Evolutionary conservation across 2,113 vertebrate genomes (phyloP).

Genomic region (Galemys pyrenaicus): DNA sequence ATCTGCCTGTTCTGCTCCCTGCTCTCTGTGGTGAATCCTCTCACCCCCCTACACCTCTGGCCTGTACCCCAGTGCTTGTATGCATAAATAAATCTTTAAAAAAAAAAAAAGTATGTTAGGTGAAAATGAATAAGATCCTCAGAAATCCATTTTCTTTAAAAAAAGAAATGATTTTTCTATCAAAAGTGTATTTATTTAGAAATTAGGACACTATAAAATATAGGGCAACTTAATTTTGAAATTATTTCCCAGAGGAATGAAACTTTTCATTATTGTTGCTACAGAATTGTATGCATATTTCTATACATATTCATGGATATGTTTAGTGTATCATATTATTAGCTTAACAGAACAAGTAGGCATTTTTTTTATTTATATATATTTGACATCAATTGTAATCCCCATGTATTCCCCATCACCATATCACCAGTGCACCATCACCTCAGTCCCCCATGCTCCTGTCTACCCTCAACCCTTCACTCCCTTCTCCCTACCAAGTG

Average conservation of each 20-base stretch:
- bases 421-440: too few relatives aligned
- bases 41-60: too few relatives aligned
- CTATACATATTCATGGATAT: not conserved
- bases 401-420: too few relatives aligned
- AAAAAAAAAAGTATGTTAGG: not conserved
- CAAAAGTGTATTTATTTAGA: not conserved
- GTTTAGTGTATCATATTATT: not conserved
- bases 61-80: too few relatives aligned
- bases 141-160: not conserved
- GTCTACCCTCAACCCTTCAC: too few relatives aligned
- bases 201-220: not conserved
- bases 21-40: too few relatives aligned
- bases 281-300: not conserved
- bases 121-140: not conserved
- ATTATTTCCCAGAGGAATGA: not conserved
- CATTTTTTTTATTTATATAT: too few relatives aligned
- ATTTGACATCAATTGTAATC: too few relatives aligned
- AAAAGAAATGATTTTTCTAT: not conserved
- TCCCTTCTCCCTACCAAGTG: too few relatives aligned
- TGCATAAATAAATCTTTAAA: too few relatives aligned
- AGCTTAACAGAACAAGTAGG: not conserved
- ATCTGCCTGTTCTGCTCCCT: too few relatives aligned
- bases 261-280: not conserved
- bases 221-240: not conserved
- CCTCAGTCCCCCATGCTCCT: too few relatives aligned